Base-by-base conservation (phyloP, 1,140 invertebrate species). In the Vanessa atalanta region DNA sequence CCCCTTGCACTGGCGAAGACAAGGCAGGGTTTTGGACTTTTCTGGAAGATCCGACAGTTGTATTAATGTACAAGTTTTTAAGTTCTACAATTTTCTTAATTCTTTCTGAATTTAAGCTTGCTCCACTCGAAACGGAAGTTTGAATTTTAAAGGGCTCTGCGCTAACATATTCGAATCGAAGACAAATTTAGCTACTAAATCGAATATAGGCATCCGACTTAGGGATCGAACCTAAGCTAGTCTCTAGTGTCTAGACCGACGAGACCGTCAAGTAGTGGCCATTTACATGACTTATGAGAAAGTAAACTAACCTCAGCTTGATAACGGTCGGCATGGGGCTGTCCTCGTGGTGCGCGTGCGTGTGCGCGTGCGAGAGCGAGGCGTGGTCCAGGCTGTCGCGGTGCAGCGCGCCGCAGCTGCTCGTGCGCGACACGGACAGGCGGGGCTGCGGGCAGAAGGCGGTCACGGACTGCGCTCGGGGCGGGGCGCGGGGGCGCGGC, bases 401-500 rank as follows among this genome's bases (percentile, higher is more conserved):
- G 20, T 84, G 83, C 3, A 85, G 26, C 0, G 83, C 75, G 2
- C 79, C 73, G 7, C 65, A 74, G 67, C 80, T 84, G 70, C 81
- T 84, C 0, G 83, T 71, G 0, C 89, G 79, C 0, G 86, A 83
- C 9, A 85, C 81, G 0, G 88, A 89, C 16, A 91, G 75, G 0
- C 88, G 85, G 0, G 88, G 75, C 89, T 91, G 86, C 47, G 47
- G 47, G 47, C 47, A 48, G 47, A 48, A 0, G 2, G 12, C 14
- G 12, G 47, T 13, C 11, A 48, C 47, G 51, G 8, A 12, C 51
- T 8, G 8, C 2, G n/a, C 13, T 13, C 50, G 15, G 51, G 26
- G 63, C 13, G 76, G 5, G 20, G n/a, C 87, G 37, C 9, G 73
- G 65, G 5, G 88, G 88, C 26, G 84, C 95, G 94, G 81, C 94